Evolutionary conservation across 2,888 invertebrate species (phyloP).

Genomic region (Dasysyrphus tricinctus): DNA sequence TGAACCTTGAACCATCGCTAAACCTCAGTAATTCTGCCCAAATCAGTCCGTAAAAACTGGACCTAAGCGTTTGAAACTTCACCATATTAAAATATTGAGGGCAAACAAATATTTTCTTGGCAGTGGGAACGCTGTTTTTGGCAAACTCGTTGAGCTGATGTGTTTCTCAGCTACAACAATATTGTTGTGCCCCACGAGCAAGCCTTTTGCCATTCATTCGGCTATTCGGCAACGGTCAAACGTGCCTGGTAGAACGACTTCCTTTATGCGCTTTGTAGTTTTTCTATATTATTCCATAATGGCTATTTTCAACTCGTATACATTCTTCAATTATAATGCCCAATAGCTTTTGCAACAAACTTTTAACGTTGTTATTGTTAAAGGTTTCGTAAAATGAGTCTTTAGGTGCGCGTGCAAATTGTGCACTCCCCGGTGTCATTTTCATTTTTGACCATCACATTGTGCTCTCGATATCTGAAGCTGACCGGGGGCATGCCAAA

Average conservation of each 20-base stretch:
- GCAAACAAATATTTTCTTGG: background rate
- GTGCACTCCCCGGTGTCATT: conserved; percentile 26
- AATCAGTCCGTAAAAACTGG: too few relatives aligned
- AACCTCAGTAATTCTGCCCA: too few relatives aligned
- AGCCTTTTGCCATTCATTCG: background rate
- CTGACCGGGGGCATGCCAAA: conserved; percentile 23
- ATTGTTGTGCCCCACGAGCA: conserved; percentile 18
- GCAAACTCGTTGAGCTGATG: conserved; percentile 41
- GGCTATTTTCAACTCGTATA: background rate
- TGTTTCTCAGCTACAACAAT: conserved; percentile 34
- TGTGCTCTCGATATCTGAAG: background rate
- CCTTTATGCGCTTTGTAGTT: background rate
- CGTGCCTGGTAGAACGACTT: conserved; percentile 5
- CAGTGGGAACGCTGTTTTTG: background rate
- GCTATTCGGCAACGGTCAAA: conserved; percentile 31
- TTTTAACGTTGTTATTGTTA: conserved; percentile 1
- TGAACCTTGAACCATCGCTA: too few relatives aligned
- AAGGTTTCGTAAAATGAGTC: background rate
- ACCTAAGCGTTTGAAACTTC: too few relatives aligned
- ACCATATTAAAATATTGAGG: too few relatives aligned
- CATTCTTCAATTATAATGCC: background rate
- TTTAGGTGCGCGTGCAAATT: conserved; percentile 51
- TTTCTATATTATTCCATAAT: too few relatives aligned
- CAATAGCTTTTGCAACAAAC: conserved; percentile 5
- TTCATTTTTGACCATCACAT: background rate